Conservation (phyloP, 2,888 invertebrate genomes). For the Drosophila anomalata region DNA sequence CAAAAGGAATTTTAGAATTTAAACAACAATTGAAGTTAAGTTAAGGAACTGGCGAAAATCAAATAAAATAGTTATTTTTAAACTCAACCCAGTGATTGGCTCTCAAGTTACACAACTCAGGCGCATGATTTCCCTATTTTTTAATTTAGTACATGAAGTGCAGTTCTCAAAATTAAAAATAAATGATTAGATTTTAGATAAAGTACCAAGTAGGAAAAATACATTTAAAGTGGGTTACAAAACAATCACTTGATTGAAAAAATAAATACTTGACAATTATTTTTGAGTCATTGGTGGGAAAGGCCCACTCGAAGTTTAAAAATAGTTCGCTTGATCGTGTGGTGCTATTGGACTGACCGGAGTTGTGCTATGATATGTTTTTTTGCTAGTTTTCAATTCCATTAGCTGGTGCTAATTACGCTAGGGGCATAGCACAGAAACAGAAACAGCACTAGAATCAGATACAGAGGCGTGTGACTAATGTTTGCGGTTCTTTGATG, state of each 20-base stretch:
- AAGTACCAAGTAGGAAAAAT: neutral
- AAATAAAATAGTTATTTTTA: no score
- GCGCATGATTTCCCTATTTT: neutral
- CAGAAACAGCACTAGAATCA: neutral
- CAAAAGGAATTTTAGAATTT: no score
- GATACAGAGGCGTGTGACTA: conserved; percentile 57
- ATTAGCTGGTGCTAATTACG: conserved; percentile 59
- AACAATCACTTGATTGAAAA: neutral
- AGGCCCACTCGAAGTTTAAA: conserved; percentile 1
- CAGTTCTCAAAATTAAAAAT: neutral
- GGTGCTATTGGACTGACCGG: neutral
- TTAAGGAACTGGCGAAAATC: no score
- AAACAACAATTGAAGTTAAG: no score
- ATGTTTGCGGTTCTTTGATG: conserved; percentile 47
- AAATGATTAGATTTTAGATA: conserved; percentile 2
- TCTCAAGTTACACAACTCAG: neutral
- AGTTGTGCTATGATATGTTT: conserved; percentile 2
- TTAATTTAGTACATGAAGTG: neutral
- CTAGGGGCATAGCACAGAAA: conserved; percentile 15
- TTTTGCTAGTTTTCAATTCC: conserved; percentile 15
- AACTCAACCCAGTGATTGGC: no score
- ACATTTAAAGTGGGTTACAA: neutral
- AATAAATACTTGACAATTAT: neutral
- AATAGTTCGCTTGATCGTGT: neutral
- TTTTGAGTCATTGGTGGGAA: neutral